Evolutionary conservation across 2,797 vertebrate species (phyloP), one percentile per base, ranked within the genome.

Genomic region (Triplophysa bombifrons): DNA sequence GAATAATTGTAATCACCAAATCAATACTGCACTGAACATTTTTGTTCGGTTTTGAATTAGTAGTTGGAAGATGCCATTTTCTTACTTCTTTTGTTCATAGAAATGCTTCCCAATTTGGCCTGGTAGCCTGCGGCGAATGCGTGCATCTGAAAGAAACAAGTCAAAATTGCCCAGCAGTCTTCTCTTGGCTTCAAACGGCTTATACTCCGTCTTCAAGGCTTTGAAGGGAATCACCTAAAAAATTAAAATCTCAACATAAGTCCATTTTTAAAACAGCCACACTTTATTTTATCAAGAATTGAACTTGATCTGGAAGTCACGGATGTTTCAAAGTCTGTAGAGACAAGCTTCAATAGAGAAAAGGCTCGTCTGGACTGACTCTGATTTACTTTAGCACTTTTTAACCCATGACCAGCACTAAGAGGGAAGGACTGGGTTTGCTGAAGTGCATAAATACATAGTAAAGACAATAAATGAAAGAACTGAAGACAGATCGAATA

Each of bases 41-140:
- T 14, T 41, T 41, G 16, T 44, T 46, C 44, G 10, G 9, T 12
- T 46, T 46, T 17, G 4, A 9, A 5, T n/a, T 58, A 60, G 60
- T 50, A 38, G 2, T 48, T 44, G 38, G n/a, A 46, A 19, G 17
- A 34, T 13, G 38, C 12, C 46, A 41, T 27, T 19, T 12, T 16
- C 93, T 88, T 91, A 98, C 98, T 93, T 98, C 86, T 99, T 99
- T 19, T 87, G 93, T 56, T 83, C 83, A 67, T 97, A 99, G 87
- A 99, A 99, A 80, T 98, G 95, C 76, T 94, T 97, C 20, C 98
- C 97, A 0, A 98, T 87, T 72, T 96, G 95, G 0, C 97, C 94
- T 0, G 97, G 95, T 78, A 99, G 87, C 46, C 95, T 92, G 48
- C 95, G 93, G 25, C 92, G 91, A 75, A 99, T 88, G 20, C 97